Conservation (phyloP, 2,113 vertebrate genomes). For the Corydoras maculifer region DNA sequence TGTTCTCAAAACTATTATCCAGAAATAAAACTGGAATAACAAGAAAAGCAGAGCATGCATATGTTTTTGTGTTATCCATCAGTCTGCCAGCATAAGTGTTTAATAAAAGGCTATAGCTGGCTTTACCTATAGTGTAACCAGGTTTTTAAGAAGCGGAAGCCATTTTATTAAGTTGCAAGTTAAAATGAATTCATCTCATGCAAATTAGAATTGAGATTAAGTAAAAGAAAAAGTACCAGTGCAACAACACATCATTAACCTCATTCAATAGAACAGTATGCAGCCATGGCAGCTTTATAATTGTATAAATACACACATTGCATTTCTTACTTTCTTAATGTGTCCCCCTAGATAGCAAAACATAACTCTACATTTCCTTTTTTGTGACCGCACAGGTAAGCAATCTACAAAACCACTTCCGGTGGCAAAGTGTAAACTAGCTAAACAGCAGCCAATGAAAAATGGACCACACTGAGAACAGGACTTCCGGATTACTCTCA, state of each 20-base stretch:
- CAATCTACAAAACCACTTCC: slow-evolving; percentile 30
- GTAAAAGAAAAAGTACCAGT: not conserved
- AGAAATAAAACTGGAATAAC: slow-evolving; percentile 20
- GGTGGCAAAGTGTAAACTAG: slow-evolving; percentile 17
- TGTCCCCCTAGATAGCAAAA: slow-evolving; percentile 9
- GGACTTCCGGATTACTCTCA: not conserved
- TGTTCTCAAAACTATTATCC: not conserved
- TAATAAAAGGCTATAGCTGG: not conserved
- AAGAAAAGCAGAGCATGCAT: not conserved
- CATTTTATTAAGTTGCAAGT: too few species aligned
- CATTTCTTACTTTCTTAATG: slow-evolving; percentile 7
- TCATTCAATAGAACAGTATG: not conserved
- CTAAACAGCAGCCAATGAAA: not conserved
- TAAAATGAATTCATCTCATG: too few species aligned
- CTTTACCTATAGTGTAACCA: too few species aligned
- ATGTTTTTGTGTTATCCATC: not conserved
- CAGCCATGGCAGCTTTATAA: not conserved
- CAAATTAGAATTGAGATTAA: not conserved
- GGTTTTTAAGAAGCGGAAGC: too few species aligned
- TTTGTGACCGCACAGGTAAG: slow-evolving; percentile 31
- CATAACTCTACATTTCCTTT: slow-evolving; percentile 15
- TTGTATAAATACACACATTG: not conserved
- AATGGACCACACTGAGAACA: not conserved
- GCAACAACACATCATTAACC: not conserved
- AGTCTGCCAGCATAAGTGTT: not conserved